Conservation (phyloP, 2,797 vertebrate species). For the Oryzias dopingdopingensis region DNA sequence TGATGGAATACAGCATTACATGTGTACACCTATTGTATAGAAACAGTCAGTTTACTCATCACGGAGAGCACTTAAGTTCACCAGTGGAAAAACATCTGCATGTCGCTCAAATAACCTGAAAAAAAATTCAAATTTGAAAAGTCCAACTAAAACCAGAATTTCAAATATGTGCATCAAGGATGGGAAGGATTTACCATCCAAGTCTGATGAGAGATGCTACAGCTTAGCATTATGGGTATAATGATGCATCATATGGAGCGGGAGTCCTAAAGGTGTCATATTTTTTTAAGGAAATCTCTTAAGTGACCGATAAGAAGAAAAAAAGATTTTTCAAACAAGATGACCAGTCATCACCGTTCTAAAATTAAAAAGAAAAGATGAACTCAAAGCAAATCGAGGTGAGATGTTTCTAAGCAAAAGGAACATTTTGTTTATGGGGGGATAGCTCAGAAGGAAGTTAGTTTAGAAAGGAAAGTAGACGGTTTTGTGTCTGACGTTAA, state of each 20-base stretch:
- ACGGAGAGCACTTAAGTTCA: background rate
- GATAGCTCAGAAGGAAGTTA: background rate
- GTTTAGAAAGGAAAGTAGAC: background rate
- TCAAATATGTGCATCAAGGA: too few relatives aligned
- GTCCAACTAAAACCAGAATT: too few relatives aligned
- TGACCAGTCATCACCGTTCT: background rate
- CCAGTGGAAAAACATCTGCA: too few relatives aligned
- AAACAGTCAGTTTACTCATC: background rate
- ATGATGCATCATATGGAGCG: too few relatives aligned
- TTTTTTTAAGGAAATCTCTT: background rate
- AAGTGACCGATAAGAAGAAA: background rate
- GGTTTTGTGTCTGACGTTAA: conserved; percentile 25
- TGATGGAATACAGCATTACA: background rate
- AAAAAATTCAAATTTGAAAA: too few relatives aligned
- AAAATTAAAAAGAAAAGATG: background rate
- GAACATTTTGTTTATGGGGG: background rate
- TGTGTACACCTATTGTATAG: background rate
- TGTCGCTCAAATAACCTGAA: too few relatives aligned
- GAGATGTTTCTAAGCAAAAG: conserved; percentile 1
- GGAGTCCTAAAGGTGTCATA: too few relatives aligned
- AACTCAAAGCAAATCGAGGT: background rate
- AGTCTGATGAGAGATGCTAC: too few relatives aligned
- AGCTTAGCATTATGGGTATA: too few relatives aligned
- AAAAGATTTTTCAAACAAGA: background rate
- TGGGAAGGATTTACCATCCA: too few relatives aligned